Conservation (phyloP, 2,113 vertebrate species). For the Cottus gobio region DNA sequence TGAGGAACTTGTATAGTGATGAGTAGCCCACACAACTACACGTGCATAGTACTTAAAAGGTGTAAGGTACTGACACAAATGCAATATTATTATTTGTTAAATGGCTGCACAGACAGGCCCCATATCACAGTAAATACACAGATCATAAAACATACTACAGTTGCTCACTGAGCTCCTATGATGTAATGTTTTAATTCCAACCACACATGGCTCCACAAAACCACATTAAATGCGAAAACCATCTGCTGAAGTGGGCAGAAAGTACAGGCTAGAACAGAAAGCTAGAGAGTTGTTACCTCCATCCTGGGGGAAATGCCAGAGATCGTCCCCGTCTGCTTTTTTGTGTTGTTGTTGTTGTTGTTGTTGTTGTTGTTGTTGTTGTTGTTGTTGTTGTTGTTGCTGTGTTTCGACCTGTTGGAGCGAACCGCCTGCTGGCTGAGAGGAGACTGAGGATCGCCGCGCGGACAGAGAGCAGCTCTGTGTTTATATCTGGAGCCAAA, state of each 20-base stretch:
- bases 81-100: neutral
- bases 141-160: neutral
- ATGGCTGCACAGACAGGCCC: neutral
- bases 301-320: slow-evolving; percentile 59
- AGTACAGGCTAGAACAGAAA: slow-evolving; percentile 1
- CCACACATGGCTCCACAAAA: slow-evolving; percentile 14
- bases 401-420: slow-evolving; percentile 10
- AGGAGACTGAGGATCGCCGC: slow-evolving; percentile 22
- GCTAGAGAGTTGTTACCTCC: slow-evolving; percentile 63
- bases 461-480: slow-evolving; percentile 28
- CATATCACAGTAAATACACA: neutral
- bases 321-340: slow-evolving; percentile 28
- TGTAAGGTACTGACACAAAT: neutral
- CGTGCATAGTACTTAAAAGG: neutral
- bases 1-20: neutral
- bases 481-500: slow-evolving; percentile 72
- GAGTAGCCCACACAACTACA: neutral
- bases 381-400: neutral
- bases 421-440: slow-evolving; percentile 9
- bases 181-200: slow-evolving; percentile 34
- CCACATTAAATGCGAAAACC: slow-evolving; percentile 17
- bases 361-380: neutral
- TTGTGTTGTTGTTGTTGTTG: neutral
- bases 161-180: slow-evolving; percentile 2
- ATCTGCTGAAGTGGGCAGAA: slow-evolving; percentile 26